Evolutionary conservation across 2,888 invertebrate species (phyloP), one percentile per base, ranked within the genome.

Genomic region (Sarcophaga rosellei): DNA sequence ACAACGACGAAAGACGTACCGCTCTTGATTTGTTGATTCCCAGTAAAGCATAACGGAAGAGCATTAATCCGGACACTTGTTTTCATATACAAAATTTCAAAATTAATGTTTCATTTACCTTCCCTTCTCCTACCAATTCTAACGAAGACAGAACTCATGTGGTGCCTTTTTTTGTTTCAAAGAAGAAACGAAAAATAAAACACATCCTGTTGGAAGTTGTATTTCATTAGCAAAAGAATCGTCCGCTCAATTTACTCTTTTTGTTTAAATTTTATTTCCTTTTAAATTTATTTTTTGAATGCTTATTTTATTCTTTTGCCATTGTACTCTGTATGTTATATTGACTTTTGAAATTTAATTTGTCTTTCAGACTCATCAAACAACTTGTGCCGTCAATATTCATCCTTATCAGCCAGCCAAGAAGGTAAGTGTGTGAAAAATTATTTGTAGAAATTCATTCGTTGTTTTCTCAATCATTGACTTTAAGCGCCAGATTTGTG

Each of bases 61-160:
- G 84, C 85, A 88, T 88, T 88, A 89, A 89, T 88, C 88, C 89
- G 83, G 88, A 88, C 91, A 92, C 91, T 91, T 91, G 90, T 89
- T 88, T 86, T 81, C 74, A 59, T 77, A 80, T 81, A 80, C 72
- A 80, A 53, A 53, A 35, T 35, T 84, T 84, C 78, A 69, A 81
- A 84, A 86, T 86, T 86, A 86, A 84, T 86, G 86, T 86, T 86
- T 86, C 86, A 86, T 84, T 86, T 86, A 80, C 78, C 81, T 86
- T 84, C 15, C 0, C 53, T 53, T 15, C 53, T 53, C 17, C 66
- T 59, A 66, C 83, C 66, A 85, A 35, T 35, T 53, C 23, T 57
- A 59, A 61, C 69, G 62, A 53, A 63, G 35, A 57, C 72, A 65
- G 66, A 81, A 25, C 79, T 82, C 87, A 85, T 85, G 87, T 77